A percentile compares a stretch with the other conserved stretches of the same genome.
Evolutionary conservation across 2,113 vertebrate species (phyloP).

Genomic region (Cercocebus atys): DNA sequence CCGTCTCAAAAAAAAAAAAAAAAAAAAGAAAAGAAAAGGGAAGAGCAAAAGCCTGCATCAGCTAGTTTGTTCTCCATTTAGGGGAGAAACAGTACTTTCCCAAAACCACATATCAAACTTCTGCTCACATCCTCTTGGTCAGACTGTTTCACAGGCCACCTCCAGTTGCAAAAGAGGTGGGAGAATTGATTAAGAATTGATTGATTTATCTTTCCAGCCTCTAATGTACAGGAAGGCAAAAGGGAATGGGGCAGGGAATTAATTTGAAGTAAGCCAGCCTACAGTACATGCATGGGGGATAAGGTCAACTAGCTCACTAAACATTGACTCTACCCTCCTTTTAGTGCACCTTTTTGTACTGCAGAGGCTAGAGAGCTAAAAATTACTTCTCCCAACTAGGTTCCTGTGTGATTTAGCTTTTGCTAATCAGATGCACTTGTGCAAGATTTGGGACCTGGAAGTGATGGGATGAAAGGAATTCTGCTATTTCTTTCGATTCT

Average conservation of each 20-base stretch:
- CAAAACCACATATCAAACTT: not conserved
- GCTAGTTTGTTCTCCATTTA: not conserved
- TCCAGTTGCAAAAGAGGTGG: not conserved
- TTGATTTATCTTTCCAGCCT: not conserved
- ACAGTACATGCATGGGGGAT: not conserved
- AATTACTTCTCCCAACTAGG: not conserved
- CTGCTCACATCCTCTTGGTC: not conserved
- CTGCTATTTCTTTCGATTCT: not conserved
- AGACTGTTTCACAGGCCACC: not conserved
- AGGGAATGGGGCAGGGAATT: not conserved
- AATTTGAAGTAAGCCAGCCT: conserved; percentile 5
- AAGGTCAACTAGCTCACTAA: not conserved
- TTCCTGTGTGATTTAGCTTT: not conserved
- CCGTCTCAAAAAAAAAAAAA: too few species aligned
- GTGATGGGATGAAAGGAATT: not conserved
- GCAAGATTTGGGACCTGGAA: not conserved
- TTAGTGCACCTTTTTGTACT: not conserved
- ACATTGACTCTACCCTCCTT: not conserved
- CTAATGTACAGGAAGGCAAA: not conserved
- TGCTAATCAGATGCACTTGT: not conserved
- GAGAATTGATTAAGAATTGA: not conserved
- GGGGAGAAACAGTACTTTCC: not conserved
- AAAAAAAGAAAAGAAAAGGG: not conserved
- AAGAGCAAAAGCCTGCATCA: not conserved
- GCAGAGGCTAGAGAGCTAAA: not conserved